These are phyloP conservation scores for Euura saliciscinereae DNA, from an alignment of 1,140 invertebrate species.

Conservation along the genomic window DNA sequence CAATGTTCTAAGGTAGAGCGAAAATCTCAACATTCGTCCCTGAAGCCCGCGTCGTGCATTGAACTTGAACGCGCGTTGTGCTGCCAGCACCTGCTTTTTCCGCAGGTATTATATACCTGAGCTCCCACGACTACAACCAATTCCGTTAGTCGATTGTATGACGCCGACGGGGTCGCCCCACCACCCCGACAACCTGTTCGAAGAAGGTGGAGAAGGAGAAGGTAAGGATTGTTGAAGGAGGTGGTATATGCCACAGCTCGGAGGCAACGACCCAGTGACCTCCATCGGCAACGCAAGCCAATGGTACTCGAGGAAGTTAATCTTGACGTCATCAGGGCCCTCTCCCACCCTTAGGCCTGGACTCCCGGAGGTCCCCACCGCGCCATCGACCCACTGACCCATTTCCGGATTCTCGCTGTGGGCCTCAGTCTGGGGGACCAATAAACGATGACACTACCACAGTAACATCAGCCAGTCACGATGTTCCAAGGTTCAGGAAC, in stretches of 20 bases:
- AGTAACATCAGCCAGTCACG: not conserved
- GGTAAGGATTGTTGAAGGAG: conserved; percentile 14
- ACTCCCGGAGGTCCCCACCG: not conserved
- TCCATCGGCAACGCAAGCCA: conserved; percentile 30
- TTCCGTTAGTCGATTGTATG: conserved; percentile 37
- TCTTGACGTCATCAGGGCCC: not conserved
- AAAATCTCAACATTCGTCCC: not conserved
- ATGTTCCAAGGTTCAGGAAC: not conserved
- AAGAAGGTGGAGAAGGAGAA: conserved; percentile 24
- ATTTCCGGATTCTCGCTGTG: not conserved
- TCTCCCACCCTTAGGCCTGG: not conserved
- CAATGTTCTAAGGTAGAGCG: too few species aligned
- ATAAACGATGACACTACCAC: not conserved
- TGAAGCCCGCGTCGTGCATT: not conserved
- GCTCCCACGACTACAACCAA: conserved; percentile 34
- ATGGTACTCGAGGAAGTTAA: not conserved
- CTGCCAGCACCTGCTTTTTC: not conserved
- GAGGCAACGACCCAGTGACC: conserved; percentile 42
- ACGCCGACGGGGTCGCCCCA: not conserved
- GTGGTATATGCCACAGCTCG: conserved; percentile 30
- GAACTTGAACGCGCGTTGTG: not conserved
- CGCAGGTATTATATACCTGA: not conserved
- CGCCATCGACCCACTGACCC: not conserved
- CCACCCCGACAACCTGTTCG: conserved; percentile 15
- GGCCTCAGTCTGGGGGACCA: not conserved